Conservation (phyloP, 2,797 vertebrate species). For the Acridotheres tristis region DNA sequence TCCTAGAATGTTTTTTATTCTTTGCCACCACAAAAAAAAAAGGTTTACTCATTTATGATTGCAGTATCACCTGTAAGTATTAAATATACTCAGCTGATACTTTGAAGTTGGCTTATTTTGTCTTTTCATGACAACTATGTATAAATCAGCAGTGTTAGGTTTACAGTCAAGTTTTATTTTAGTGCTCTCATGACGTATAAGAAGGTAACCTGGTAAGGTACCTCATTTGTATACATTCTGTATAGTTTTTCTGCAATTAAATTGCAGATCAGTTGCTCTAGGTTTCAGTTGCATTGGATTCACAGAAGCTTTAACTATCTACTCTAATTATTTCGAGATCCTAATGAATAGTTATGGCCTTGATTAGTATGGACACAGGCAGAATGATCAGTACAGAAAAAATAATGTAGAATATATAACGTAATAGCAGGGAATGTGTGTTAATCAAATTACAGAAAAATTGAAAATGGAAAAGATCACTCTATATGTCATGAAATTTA, state of each 20-base stretch:
- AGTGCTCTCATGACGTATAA: not conserved
- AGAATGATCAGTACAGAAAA: constrained; percentile 15
- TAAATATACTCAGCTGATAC: not conserved
- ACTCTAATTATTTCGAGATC: constrained; percentile 25
- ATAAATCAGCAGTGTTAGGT: not conserved
- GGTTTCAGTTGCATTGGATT: not conserved
- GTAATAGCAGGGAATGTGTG: not conserved
- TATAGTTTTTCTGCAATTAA: not conserved
- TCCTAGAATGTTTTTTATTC: not conserved
- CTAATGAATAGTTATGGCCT: not conserved
- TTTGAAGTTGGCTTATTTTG: not conserved
- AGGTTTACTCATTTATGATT: not conserved
- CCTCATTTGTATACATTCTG: not conserved
- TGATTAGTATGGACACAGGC: not conserved
- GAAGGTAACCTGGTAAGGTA: not conserved
- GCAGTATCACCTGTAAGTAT: not conserved
- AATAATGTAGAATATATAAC: not conserved
- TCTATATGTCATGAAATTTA: not conserved
- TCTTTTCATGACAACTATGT: not conserved
- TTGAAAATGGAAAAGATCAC: not conserved
- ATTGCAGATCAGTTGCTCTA: not conserved
- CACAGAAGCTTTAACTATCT: constrained; percentile 2
- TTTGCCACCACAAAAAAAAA: not conserved
- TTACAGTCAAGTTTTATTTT: constrained; percentile 20
- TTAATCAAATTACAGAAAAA: not conserved